Evolutionary conservation across 2,113 vertebrate species (phyloP).

Genomic region (Coturnix japonica): DNA sequence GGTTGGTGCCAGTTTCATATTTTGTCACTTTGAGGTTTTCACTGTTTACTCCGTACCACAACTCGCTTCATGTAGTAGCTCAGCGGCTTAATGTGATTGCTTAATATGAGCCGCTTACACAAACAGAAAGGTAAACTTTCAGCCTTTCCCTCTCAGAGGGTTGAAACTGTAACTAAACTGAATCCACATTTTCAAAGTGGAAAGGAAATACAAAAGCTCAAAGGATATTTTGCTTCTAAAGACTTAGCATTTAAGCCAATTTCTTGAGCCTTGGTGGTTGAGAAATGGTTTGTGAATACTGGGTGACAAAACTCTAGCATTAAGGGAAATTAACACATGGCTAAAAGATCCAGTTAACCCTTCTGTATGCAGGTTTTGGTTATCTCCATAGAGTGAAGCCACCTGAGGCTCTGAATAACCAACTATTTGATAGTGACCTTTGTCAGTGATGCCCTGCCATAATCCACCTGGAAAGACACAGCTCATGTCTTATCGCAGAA

Average conservation of each 20-base stretch:
- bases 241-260: background rate
- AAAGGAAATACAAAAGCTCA: background rate
- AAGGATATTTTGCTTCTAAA: background rate
- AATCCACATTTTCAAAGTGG: background rate
- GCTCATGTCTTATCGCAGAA: background rate
- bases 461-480: background rate
- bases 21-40: background rate
- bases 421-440: background rate
- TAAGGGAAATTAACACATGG: background rate
- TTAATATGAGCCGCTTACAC: background rate
- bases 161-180: slow-evolving; percentile 1
- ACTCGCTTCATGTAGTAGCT: background rate
- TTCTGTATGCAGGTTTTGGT: background rate
- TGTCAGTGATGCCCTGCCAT: background rate
- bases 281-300: background rate
- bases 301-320: background rate
- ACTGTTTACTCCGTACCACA: background rate
- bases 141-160: background rate
- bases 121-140: background rate
- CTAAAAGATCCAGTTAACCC: background rate
- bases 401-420: background rate
- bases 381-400: background rate
- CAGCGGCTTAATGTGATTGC: background rate
- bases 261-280: background rate
- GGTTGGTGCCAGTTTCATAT: background rate